Conservation (phyloP, 2,797 vertebrate species). For the Enoplosus armatus region DNA sequence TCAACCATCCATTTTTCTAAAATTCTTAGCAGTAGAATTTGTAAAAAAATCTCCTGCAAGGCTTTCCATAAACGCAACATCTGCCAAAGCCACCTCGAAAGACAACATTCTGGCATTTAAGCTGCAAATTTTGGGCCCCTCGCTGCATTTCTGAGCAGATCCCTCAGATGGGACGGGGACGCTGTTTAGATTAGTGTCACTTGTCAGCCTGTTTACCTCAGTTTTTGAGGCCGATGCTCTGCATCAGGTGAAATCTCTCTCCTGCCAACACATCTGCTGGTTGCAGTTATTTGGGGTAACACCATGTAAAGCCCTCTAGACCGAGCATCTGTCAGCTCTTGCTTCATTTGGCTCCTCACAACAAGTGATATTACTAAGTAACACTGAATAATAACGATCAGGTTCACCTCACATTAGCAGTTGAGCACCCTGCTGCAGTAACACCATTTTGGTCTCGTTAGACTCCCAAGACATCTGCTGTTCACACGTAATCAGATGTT, state of each 20-base stretch:
- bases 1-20: background rate
- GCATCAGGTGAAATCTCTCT: conserved; percentile 51
- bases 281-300: conserved; percentile 66
- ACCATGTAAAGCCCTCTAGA: conserved; percentile 57
- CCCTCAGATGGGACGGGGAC: background rate
- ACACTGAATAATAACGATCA: conserved; percentile 66
- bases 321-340: conserved; percentile 54
- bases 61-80: conserved; percentile 5
- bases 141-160: conserved; percentile 4
- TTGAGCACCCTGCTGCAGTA: conserved; percentile 44
- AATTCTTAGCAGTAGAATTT: background rate
- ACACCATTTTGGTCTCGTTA: conserved; percentile 57
- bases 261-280: conserved; percentile 58
- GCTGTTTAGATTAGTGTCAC: conserved; percentile 20
- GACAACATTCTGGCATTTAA: background rate
- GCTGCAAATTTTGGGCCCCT: background rate
- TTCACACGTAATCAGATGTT: conserved; percentile 70
- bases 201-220: conserved; percentile 39
- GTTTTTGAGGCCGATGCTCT: conserved; percentile 32
- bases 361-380: conserved; percentile 61
- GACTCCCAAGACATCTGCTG: conserved; percentile 64
- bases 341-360: conserved; percentile 51
- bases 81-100: background rate
- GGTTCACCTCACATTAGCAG: conserved; percentile 51
- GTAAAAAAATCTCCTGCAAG: background rate